Conservation (phyloP, 2,113 vertebrate genomes). For the Rhinichthys klamathensis region DNA sequence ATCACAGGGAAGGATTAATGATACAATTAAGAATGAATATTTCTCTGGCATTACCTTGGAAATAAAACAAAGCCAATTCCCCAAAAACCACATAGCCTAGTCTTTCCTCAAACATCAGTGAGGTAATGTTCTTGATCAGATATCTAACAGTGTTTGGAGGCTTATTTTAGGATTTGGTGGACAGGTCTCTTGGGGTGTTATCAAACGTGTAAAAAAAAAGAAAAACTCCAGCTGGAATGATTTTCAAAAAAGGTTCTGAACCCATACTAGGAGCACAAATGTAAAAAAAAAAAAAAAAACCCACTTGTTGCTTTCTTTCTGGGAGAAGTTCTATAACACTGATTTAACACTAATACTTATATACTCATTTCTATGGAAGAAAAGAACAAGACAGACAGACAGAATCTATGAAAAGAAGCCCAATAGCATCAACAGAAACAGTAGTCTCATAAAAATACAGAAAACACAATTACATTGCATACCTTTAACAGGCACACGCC, state of each 20-base stretch:
- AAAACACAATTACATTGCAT: background rate
- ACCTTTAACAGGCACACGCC: background rate
- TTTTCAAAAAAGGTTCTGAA: background rate
- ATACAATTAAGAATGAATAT: background rate
- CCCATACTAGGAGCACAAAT: background rate
- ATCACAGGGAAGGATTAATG: background rate
- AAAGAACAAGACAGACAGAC: background rate
- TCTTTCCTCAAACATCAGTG: background rate
- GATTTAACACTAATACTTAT: too few species aligned
- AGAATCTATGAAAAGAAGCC: background rate
- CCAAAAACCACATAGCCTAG: background rate
- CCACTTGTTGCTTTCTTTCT: background rate
- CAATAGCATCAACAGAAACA: conserved; percentile 26
- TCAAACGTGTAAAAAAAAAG: background rate
- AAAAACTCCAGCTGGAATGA: background rate
- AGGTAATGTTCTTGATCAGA: background rate
- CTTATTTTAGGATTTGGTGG: background rate
- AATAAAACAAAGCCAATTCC: background rate
- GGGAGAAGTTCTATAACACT: background rate
- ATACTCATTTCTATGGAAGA: too few species aligned
- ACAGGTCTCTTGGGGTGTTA: background rate
- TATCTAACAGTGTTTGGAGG: background rate
- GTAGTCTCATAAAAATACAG: conserved; percentile 36
- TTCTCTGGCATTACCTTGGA: background rate
- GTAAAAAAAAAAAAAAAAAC: background rate